Percentiles rank a stretch among this genome's conserved stretches.
Conservation (phyloP, 2,113 vertebrate genomes). For the Furnarius figulus region DNA sequence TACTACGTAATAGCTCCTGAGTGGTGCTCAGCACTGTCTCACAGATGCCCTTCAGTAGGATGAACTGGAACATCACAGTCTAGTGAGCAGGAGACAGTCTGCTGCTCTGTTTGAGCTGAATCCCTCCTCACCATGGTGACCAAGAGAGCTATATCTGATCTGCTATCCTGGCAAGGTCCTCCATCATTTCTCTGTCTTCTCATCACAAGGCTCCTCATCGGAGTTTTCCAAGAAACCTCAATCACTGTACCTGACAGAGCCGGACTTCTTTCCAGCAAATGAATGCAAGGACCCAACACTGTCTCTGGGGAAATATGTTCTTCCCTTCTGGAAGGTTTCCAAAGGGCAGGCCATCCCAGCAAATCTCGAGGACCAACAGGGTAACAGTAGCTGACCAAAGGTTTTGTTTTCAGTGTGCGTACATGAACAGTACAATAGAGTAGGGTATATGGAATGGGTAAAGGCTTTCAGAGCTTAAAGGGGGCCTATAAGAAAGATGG, state of each 20-base stretch:
- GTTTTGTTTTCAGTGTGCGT: not conserved
- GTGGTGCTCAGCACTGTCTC: conserved; percentile 23
- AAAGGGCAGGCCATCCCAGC: not conserved
- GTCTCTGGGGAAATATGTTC: not conserved
- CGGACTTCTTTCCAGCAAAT: not conserved
- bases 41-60: conserved; percentile 33
- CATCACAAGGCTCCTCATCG: not conserved
- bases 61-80: conserved; percentile 36
- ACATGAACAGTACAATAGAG: not conserved
- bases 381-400: not conserved
- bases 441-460: not conserved
- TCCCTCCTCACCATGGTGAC: conserved; percentile 47
- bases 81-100: conserved; percentile 31
- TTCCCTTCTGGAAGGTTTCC: not conserved
- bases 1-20: not conserved
- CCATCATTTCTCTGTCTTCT: conserved; percentile 21
- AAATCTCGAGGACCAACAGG: not conserved
- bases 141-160: conserved; percentile 38
- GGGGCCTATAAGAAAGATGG: not conserved
- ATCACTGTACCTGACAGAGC: conserved; percentile 29
- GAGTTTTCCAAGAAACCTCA: conserved; percentile 56
- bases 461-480: not conserved
- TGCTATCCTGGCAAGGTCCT: conserved; percentile 28
- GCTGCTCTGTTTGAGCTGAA: conserved; percentile 37
- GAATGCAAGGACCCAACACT: not conserved